Evolutionary conservation across 2,888 invertebrate species (phyloP).

Genomic region (Mimas tiliae): DNA sequence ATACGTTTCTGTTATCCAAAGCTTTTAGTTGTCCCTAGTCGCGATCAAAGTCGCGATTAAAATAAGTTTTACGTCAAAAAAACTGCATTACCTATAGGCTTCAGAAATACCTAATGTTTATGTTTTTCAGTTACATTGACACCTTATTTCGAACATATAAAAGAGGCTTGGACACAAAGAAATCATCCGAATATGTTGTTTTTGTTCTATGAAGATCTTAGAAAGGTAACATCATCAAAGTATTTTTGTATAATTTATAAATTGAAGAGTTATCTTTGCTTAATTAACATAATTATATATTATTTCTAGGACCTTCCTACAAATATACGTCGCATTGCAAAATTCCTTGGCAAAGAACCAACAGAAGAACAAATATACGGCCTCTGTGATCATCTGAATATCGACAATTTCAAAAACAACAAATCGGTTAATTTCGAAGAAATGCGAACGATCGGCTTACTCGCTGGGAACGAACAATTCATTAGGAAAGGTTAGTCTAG

Average conservation of each 20-base stretch:
- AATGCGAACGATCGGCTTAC: constrained; percentile 27
- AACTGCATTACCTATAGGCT: too few species aligned
- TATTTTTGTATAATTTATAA: not conserved
- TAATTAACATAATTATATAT: not conserved
- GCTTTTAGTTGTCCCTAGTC: too few species aligned
- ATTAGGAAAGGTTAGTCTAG: constrained; percentile 50
- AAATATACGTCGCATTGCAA: constrained; percentile 75
- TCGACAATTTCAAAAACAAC: constrained; percentile 90
- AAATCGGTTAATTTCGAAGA: constrained; percentile 62
- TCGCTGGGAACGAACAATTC: constrained; percentile 24
- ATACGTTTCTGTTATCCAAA: too few species aligned
- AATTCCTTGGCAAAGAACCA: constrained; percentile 82
- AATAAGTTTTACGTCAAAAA: too few species aligned
- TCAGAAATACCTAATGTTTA: too few species aligned
- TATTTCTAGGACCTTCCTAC: constrained; percentile 36
- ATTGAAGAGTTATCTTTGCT: too few species aligned
- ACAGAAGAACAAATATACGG: constrained; percentile 77
- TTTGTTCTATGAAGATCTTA: constrained; percentile 90
- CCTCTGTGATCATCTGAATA: constrained; percentile 87
- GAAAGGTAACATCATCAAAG: constrained; percentile 68
- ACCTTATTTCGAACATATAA: constrained; percentile 89
- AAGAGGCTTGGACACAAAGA: constrained; percentile 87
- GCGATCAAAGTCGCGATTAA: too few species aligned
- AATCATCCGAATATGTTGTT: constrained; percentile 88
- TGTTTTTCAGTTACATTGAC: constrained; percentile 42